Conservation (phyloP, 2,888 invertebrate species). For the Ennomos fuscantarius region DNA sequence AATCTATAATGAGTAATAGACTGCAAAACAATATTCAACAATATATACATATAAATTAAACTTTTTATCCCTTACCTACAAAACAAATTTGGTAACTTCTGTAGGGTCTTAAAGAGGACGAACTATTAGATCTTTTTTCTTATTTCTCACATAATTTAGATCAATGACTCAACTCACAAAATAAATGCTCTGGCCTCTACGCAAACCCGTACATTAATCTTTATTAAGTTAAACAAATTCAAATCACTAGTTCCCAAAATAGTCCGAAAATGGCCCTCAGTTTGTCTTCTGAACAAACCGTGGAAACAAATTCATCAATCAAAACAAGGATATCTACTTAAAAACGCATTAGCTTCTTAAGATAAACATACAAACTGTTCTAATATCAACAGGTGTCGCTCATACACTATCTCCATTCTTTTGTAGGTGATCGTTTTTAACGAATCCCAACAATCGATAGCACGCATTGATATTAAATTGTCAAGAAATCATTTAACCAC, state of each 20-base stretch:
- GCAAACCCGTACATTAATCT: conserved; percentile 64
- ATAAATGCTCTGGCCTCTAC: conserved; percentile 18
- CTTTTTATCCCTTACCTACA: no score
- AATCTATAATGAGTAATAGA: no score
- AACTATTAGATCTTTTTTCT: conserved; percentile 8
- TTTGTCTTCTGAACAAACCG: conserved; percentile 63
- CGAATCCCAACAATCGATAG: conserved; percentile 61
- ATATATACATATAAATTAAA: no score
- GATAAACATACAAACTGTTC: conserved; percentile 50
- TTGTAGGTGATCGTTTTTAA: conserved; percentile 68
- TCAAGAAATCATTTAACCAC: conserved; percentile 73
- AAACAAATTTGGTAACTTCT: no score
- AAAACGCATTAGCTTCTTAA: conserved; percentile 72
- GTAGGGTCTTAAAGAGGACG: no score
- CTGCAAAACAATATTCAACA: no score
- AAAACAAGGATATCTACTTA: conserved; percentile 79
- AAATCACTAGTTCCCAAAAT: conserved; percentile 64
- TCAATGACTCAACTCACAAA: conserved; percentile 32
- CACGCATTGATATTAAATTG: conserved; percentile 74
- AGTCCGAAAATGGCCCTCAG: conserved; percentile 33
- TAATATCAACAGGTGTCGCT: conserved; percentile 38
- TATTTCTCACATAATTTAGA: conserved; percentile 28
- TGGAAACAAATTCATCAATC: conserved; percentile 75
- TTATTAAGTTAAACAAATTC: conserved; percentile 74
- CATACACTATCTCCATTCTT: conserved; percentile 55